Base-by-base conservation (phyloP, 2,113 vertebrate species). In the Cyprinodon variegatus region DNA sequence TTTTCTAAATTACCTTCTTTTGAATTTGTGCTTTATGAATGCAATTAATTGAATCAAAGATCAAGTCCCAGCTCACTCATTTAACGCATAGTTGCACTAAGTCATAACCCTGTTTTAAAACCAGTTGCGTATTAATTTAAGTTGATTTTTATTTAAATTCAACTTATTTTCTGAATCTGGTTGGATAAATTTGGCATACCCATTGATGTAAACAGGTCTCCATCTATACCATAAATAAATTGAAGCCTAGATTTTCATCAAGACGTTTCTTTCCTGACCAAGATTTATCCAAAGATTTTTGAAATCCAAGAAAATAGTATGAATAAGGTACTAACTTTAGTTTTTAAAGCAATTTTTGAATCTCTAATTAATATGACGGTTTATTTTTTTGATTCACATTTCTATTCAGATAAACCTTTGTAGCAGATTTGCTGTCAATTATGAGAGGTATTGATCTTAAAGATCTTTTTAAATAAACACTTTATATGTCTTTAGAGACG, bases 401-500 rank as follows among this genome's bases (percentile, higher is more conserved):
- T n/a, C 17, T 20, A n/a, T 57, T 57, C 17, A n/a, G 50, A 57
- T 8, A 57, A 57, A 57, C 8, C 20, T n/a, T 57, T n/a, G 50
- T 57, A 57, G n/a, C 17, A 57, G 50, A 57, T 57, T 20, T 53
- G 9, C 72, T 69, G 68, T 70, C 72, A 29, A 29, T 29, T 29
- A 61, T 7, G 10, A 60, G 43, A n/a, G 29, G 77, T 8, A n/a
- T 57, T 57, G 5, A 57, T 57, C 76, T 15, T 61, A 70, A 64
- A 50, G 14, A 0, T 68, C 4, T 11, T 3, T 40, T 20, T 65
- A 43, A 65, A 65, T 48, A 2, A 46, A 43, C 22, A 6, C 37
- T 36, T 41, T 59, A 38, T 60, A 3, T 1, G 10, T 68, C 45
- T 69, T 38, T 65, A 38, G 40, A 15, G 84, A 76, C 77, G 81